These are phyloP conservation scores for Phalangium opilio DNA, from an alignment of 2,888 invertebrate species.

Conservation along the genomic window DNA sequence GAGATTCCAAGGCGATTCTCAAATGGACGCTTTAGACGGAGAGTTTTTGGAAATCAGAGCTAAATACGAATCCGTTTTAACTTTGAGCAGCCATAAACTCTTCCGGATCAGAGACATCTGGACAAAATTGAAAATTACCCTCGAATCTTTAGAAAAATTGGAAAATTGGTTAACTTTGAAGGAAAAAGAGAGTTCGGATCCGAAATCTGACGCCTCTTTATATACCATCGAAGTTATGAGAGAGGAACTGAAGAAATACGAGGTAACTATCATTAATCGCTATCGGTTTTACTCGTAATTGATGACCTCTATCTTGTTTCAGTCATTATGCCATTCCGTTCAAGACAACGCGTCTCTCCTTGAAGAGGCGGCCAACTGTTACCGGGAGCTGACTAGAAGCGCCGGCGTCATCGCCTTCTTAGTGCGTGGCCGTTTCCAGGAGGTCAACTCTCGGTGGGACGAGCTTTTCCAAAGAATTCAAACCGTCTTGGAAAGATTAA, in stretches of 20 bases:
- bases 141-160: constrained; percentile 4
- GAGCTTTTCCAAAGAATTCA: constrained; percentile 9
- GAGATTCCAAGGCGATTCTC: too few species aligned
- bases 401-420: too few species aligned
- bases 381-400: too few species aligned
- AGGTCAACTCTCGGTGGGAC: constrained; percentile 10
- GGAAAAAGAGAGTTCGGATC: constrained; percentile 3
- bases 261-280: too few species aligned
- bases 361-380: not conserved
- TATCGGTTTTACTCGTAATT: too few species aligned
- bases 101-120: constrained; percentile 3
- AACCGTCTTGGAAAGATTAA: not conserved
- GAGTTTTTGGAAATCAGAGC: too few species aligned
- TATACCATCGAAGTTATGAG: constrained; percentile 6
- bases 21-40: too few species aligned
- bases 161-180: constrained; percentile 8
- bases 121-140: constrained; percentile 4
- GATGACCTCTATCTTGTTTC: not conserved
- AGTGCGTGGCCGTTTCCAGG: not conserved
- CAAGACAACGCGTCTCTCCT: constrained; percentile 9
- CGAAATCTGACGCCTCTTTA: constrained; percentile 4
- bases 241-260: constrained; percentile 12
- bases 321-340: constrained; percentile 13
- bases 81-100: too few species aligned
- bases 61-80: too few species aligned